A percentile compares a stretch with the other conserved stretches of the same genome.
Conservation (phyloP, 2,797 vertebrate species). For the Buphagus erythrorhynchus region DNA sequence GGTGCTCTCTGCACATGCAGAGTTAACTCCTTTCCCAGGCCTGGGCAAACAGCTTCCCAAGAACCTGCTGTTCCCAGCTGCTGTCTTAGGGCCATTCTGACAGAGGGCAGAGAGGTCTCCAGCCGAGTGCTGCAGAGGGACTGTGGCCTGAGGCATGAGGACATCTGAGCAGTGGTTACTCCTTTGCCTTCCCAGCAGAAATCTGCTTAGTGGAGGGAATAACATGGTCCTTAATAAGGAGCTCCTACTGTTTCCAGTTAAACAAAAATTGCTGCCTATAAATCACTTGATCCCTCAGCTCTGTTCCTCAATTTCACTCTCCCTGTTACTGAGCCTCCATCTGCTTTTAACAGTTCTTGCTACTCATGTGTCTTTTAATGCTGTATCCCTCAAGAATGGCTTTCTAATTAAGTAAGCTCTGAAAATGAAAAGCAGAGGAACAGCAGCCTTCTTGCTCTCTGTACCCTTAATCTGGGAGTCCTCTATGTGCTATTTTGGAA, state of each 20-base stretch:
- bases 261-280: constrained; percentile 54
- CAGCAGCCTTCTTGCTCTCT: constrained; percentile 40
- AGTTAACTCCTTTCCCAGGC: background rate
- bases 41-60: background rate
- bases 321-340: constrained; percentile 32
- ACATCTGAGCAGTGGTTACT: background rate
- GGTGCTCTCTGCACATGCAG: background rate
- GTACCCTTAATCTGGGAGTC: constrained; percentile 47
- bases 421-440: constrained; percentile 57
- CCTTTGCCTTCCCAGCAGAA: constrained; percentile 1
- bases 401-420: constrained; percentile 59
- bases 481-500: constrained; percentile 59
- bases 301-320: constrained; percentile 48
- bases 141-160: background rate
- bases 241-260: constrained; percentile 57
- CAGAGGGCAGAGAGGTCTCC: background rate
- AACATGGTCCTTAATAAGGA: constrained; percentile 25
- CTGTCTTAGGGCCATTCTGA: background rate
- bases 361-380: constrained; percentile 15
- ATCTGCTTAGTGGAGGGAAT: constrained; percentile 15
- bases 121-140: background rate
- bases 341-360: constrained; percentile 48
- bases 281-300: constrained; percentile 60
- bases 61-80: background rate
- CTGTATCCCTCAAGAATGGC: constrained; percentile 44